Conservation (phyloP, 2,888 invertebrate genomes). For the Plusia festucae region DNA sequence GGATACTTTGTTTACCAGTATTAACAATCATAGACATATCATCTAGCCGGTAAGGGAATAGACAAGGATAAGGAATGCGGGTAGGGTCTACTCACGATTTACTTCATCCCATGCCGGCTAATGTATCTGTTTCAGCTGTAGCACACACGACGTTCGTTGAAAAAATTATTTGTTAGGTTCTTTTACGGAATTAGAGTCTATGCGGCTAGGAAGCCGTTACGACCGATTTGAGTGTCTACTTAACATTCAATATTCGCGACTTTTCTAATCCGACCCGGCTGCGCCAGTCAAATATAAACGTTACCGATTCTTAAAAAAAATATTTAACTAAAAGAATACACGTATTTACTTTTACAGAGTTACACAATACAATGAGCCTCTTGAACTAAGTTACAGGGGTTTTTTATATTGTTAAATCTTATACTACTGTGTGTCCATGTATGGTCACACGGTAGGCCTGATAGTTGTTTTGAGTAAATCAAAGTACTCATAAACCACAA, state of each 20-base stretch:
- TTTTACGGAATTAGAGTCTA: neutral
- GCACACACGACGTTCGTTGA: neutral
- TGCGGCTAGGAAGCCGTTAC: neutral
- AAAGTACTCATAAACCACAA: no score
- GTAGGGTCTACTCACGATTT: neutral
- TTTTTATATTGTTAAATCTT: no score
- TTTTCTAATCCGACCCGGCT: neutral
- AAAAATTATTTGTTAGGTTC: neutral
- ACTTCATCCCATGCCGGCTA: neutral
- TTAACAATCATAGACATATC: no score
- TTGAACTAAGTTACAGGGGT: no score
- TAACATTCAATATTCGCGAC: neutral
- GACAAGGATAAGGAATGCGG: neutral
- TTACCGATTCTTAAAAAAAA: no score
- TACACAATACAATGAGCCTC: no score
- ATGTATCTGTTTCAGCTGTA: neutral
- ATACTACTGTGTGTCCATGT: no score
- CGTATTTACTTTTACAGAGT: no score
- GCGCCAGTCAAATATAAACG: conserved; percentile 4
- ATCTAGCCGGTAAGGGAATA: no score
- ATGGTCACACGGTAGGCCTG: no score
- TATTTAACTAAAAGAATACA: neutral
- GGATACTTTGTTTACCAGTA: no score
- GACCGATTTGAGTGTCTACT: neutral
- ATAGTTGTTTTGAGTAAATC: no score